Evolutionary conservation across 1,140 invertebrate genomes (phyloP), one percentile per base, ranked within the genome.

Genomic region (Macrosteles quadrilineatus): DNA sequence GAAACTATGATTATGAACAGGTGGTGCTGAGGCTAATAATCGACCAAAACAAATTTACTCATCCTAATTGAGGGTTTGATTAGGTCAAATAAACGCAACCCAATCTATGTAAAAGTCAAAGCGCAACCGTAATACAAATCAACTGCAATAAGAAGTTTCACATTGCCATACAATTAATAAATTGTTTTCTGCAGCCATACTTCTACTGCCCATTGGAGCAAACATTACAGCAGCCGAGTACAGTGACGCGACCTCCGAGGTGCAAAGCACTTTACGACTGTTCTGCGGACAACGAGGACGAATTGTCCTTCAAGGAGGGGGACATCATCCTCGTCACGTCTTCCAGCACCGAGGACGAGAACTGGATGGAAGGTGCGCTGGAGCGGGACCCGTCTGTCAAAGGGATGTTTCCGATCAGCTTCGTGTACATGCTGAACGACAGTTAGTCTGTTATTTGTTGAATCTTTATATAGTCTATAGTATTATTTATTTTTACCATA

Each of bases 291-390:
- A 96, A 97, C 78, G 94, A 96, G 74, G 97, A 99, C 82, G 97
- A 98, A 78, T 82, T 99, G 11, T 96, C 96, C 21, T 99, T 99
- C 78, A 87, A 89, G 71, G 95, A 97, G 81, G 96, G 96, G 17
- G 96, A 98, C 80, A 90, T 98, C 19, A 95, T 99, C 66, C 87
- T 96, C 17, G 92, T 98, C 1, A 87, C 95, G 40, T 95, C 95
- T 77, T 93, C 96, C 77, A 90, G 95, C 72, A 98, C 96, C 0
- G 96, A 98, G 76, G 96, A 98, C 79, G 96, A 97, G 76, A 98
- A 98, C 83, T 98, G 97, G 97, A 97, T 98, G 95, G 95, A 98
- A 81, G 96, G 97, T 0, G 88, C 91, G 71, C 88, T 98, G 19
- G 92, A 95, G 78, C 87, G 91, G 53, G 87, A 95, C 53, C 88